A percentile compares a stretch with the other conserved stretches of the same genome.
phyloP scores from a whole-genome alignment of 30 jellyfish, hydroid and myxozoan genomes.

The Haliclystus octoradiatus region DNA sequence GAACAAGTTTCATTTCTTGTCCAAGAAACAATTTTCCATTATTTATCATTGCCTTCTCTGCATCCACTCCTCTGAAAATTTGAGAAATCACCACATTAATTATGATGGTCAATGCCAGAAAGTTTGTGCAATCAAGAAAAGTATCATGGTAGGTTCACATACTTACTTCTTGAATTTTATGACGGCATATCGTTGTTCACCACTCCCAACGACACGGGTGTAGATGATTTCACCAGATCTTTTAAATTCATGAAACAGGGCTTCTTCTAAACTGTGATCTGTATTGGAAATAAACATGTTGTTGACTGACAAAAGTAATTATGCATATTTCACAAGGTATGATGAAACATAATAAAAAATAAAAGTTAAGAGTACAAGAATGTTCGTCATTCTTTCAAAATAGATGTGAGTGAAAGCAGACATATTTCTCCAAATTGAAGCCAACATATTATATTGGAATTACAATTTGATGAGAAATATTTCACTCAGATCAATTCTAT shows the following conservation, averaged over 20 bases:
- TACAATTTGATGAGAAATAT: no score
- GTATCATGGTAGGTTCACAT: not conserved
- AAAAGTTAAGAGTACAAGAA: no score
- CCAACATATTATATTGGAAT: no score
- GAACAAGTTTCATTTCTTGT: constrained; percentile 60
- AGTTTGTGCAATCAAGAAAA: not conserved
- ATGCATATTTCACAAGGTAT: no score
- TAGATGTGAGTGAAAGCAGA: no score
- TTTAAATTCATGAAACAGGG: constrained; percentile 87
- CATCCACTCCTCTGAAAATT: constrained; percentile 69
- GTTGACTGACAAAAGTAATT: no score
- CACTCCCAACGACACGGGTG: constrained; percentile 62
- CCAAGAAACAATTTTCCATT: constrained; percentile 85
- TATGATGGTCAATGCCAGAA: not conserved
- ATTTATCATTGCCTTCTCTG: constrained; percentile 64
- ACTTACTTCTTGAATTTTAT: constrained; percentile 69
- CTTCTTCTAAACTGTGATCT: constrained; percentile 86
- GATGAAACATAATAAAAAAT: no score
- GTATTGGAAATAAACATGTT: not conserved
- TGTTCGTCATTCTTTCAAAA: no score
- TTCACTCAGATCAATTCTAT: no score
- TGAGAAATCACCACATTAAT: not conserved
- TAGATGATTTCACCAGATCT: constrained; percentile 84
- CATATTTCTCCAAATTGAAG: no score
- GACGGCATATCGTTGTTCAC: constrained; percentile 77